Conservation (phyloP, 1,140 invertebrate genomes). For the Paracyclopina nana region DNA sequence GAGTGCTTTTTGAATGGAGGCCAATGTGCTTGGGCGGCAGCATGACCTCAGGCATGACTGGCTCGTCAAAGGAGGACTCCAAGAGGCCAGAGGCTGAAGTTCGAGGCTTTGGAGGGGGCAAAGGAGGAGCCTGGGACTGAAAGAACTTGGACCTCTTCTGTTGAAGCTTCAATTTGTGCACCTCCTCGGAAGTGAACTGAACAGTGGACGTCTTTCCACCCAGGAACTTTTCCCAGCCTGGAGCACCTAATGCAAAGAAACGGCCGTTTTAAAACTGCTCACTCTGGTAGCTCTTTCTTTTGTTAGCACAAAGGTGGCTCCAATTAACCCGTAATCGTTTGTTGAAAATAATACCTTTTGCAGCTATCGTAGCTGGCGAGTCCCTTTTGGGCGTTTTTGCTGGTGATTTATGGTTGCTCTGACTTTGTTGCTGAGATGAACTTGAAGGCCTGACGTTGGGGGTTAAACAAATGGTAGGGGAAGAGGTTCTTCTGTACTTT, state of each 20-base stretch:
- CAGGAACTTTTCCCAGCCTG: conserved; percentile 1
- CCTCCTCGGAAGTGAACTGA: conserved; percentile 1
- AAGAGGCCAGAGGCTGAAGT: no score
- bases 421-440: not conserved
- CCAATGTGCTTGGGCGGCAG: no score
- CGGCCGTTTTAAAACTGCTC: no score
- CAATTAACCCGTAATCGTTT: no score
- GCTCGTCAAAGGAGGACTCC: no score
- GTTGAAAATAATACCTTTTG: not conserved
- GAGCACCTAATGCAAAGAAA: not conserved
- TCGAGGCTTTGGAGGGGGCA: no score
- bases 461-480: not conserved
- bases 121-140: no score
- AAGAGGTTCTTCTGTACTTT: conserved; percentile 2
- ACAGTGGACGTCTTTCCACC: not conserved
- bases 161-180: not conserved
- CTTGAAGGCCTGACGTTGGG: not conserved
- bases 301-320: no score
- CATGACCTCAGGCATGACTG: no score
- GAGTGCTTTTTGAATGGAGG: no score
- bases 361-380: not conserved
- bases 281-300: no score
- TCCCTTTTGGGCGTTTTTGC: not conserved
- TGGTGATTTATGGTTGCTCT: not conserved
- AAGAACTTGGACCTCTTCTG: no score